Conservation (phyloP, 2,797 vertebrate genomes). For the Fistularia commersonii region DNA sequence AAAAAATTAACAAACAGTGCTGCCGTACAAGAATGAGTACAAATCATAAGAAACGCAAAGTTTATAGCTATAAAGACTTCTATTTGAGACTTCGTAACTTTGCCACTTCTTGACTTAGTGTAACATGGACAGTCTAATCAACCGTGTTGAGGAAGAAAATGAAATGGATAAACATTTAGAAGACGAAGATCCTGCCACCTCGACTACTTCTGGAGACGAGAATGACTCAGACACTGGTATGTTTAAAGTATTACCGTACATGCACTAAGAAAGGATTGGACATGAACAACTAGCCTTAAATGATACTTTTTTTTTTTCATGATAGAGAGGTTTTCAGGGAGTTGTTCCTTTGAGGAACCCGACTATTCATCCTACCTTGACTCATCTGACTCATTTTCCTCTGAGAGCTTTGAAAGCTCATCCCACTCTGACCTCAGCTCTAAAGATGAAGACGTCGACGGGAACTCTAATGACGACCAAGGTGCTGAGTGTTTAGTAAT, state of each 20-base stretch:
- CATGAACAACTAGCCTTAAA: neutral
- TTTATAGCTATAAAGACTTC: too few species aligned
- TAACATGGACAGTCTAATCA: constrained; percentile 27
- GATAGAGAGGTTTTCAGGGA: constrained; percentile 70
- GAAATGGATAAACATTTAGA: constrained; percentile 43
- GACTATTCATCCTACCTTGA: constrained; percentile 75
- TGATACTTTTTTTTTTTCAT: constrained; percentile 31
- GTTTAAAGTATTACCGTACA: constrained; percentile 1
- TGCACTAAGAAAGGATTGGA: neutral
- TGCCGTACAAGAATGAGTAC: too few species aligned
- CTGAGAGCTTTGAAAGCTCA: constrained; percentile 52
- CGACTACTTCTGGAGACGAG: constrained; percentile 65
- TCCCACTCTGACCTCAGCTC: constrained; percentile 75
- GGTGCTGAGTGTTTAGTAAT: constrained; percentile 59
- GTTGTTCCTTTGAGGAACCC: constrained; percentile 76
- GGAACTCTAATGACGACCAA: constrained; percentile 19
- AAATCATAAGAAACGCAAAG: too few species aligned
- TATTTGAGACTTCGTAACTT: neutral
- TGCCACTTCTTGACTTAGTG: constrained; percentile 31
- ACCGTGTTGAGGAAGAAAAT: constrained; percentile 14
- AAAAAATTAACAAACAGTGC: too few species aligned
- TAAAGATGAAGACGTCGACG: constrained; percentile 63
- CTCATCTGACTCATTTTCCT: constrained; percentile 40
- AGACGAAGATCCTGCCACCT: constrained; percentile 43
- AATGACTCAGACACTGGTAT: constrained; percentile 77